Conservation (phyloP, 2,888 invertebrate genomes). For the Heteromurus nitidus region DNA sequence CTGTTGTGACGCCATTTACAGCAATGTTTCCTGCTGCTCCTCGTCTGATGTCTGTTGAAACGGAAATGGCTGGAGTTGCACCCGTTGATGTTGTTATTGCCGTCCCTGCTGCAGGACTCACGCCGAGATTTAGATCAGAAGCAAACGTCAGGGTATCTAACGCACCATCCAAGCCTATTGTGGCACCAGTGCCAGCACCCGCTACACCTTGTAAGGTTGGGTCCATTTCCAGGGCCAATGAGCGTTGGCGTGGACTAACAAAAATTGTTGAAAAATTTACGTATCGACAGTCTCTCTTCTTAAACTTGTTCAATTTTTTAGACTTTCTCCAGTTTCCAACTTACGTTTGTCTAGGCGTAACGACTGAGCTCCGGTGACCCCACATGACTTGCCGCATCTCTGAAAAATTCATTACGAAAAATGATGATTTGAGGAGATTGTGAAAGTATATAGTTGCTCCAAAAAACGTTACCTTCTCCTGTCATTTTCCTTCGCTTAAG, state of each 20-base stretch:
- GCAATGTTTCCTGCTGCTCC: not conserved
- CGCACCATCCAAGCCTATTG: constrained; percentile 71
- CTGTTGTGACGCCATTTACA: constrained; percentile 41
- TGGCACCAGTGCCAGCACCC: constrained; percentile 17
- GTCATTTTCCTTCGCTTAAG: constrained; percentile 88
- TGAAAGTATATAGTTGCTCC: too few species aligned
- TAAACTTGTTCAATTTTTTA: too few species aligned
- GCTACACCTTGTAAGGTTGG: not conserved
- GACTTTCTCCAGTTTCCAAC: too few species aligned
- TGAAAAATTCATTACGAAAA: too few species aligned
- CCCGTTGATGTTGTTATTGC: not conserved
- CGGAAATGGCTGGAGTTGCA: not conserved
- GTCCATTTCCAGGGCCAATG: constrained; percentile 60
- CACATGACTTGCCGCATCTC: constrained; percentile 91
- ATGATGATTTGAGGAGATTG: too few species aligned
- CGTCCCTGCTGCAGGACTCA: not conserved
- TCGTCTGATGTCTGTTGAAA: not conserved
- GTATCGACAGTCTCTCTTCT: too few species aligned
- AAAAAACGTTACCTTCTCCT: too few species aligned
- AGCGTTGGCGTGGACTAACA: constrained; percentile 67
- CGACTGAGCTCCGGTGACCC: constrained; percentile 88
- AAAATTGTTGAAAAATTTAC: too few species aligned
- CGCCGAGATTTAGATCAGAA: constrained; percentile 37
- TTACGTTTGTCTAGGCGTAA: constrained; percentile 80
- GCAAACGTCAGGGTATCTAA: constrained; percentile 73